phyloP scores from a whole-genome alignment of 2,113 vertebrate genomes.

The Atlantisia rogersi region DNA sequence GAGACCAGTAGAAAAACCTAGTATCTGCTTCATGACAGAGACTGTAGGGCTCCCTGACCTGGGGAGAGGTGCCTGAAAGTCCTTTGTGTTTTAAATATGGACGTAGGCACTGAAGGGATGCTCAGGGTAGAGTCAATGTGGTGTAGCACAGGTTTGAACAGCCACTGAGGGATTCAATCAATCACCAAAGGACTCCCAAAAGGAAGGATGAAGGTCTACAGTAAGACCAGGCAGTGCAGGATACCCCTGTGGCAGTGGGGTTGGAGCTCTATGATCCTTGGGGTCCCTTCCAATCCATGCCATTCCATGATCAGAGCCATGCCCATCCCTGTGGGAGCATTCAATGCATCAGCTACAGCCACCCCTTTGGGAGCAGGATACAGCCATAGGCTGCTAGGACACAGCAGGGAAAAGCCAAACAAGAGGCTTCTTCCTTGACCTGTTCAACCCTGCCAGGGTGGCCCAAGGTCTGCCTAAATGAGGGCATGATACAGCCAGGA shows the following conservation, averaged over 20 bases:
- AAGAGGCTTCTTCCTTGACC: background rate
- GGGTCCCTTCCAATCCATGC: no score
- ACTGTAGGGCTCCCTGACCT: background rate
- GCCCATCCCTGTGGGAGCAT: fast-evolving
- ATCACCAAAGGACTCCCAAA: background rate
- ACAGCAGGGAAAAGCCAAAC: background rate
- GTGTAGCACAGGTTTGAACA: fast-evolving
- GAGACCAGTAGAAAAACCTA: fast-evolving
- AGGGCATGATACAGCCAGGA: background rate
- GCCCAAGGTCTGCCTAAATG: background rate
- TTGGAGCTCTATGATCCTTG: no score
- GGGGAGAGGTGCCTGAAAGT: background rate
- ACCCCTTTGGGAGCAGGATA: background rate
- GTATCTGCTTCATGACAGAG: background rate
- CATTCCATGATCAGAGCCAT: background rate
- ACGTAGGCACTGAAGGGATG: no score
- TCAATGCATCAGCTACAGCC: background rate
- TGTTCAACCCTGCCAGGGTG: fast-evolving
- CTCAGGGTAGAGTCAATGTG: background rate
- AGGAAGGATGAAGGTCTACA: background rate
- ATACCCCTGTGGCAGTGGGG: no score
- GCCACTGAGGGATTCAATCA: no score
- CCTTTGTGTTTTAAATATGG: background rate
- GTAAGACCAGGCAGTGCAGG: background rate
- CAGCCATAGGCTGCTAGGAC: fast-evolving